Evolutionary conservation across 2,797 vertebrate genomes (phyloP).

Genomic region (Lithobates pipiens): DNA sequence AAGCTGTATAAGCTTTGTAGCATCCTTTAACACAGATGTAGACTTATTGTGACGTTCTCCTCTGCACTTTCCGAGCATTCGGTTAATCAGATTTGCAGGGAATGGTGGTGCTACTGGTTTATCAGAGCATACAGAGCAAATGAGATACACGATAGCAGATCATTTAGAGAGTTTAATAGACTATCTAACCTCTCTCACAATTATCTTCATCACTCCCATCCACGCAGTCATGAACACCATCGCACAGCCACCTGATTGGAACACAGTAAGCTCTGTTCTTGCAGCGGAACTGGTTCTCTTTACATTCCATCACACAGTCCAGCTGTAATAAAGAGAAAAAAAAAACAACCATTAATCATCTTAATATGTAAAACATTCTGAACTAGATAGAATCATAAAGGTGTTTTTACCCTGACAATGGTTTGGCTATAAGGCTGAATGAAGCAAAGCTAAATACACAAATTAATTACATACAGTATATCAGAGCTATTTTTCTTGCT

Average conservation of each 20-base stretch:
- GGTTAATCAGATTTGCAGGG: neutral
- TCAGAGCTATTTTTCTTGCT: too few species aligned
- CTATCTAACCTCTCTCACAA: slow-evolving; percentile 84
- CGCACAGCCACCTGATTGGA: slow-evolving; percentile 93
- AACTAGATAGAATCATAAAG: too few species aligned
- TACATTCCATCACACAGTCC: slow-evolving; percentile 93
- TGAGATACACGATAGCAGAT: neutral
- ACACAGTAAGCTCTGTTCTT: slow-evolving; percentile 94
- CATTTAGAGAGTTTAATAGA: slow-evolving; percentile 13
- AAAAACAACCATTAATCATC: neutral
- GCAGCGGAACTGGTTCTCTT: slow-evolving; percentile 93
- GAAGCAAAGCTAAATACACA: too few species aligned
- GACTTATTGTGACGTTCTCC: neutral
- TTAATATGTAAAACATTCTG: too few species aligned
- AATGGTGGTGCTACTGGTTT: neutral
- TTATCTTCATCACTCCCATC: slow-evolving; percentile 94
- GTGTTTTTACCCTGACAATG: too few species aligned
- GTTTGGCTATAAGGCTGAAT: too few species aligned
- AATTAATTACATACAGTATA: too few species aligned
- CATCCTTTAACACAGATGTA: slow-evolving; percentile 42
- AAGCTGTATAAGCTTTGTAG: too few species aligned
- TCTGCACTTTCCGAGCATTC: slow-evolving; percentile 35
- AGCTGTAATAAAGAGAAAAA: slow-evolving; percentile 76
- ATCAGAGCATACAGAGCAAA: neutral
- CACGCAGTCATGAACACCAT: slow-evolving; percentile 92